Percentiles rank a stretch among this genome's conserved stretches.
Conservation (phyloP, 2,888 invertebrate genomes). For the Rotaria magnacalcarata region DNA sequence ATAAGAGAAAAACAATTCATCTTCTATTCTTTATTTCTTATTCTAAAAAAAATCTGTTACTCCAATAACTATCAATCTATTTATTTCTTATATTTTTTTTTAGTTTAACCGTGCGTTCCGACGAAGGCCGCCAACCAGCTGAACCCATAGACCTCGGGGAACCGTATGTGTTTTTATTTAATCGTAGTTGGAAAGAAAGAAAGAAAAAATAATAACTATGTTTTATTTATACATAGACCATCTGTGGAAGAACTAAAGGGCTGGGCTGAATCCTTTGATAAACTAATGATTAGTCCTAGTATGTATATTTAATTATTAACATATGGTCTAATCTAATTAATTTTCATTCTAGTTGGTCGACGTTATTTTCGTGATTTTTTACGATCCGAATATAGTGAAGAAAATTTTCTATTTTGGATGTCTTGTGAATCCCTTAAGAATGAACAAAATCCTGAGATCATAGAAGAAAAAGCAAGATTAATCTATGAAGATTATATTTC, state of each 20-base stretch:
- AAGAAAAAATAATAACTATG: too few relatives aligned
- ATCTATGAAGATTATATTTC: slow-evolving; percentile 99
- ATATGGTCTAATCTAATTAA: too few relatives aligned
- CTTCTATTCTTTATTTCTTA: background rate
- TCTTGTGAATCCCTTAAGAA: slow-evolving; percentile 94
- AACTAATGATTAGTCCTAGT: slow-evolving; percentile 81
- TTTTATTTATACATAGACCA: slow-evolving; percentile 64
- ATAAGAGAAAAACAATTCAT: background rate
- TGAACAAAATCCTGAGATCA: slow-evolving; percentile 81
- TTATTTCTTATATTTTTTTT: background rate
- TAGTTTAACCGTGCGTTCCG: slow-evolving; percentile 45
- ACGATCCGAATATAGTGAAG: slow-evolving; percentile 94
- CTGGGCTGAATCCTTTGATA: slow-evolving; percentile 93
- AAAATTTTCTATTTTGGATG: slow-evolving; percentile 96
- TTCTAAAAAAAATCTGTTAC: background rate
- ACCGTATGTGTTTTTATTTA: slow-evolving; percentile 37
- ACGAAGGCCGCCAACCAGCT: slow-evolving; percentile 37
- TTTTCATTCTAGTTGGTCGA: slow-evolving; percentile 70
- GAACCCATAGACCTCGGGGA: slow-evolving; percentile 40
- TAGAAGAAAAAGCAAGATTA: slow-evolving; percentile 91
- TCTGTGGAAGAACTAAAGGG: slow-evolving; percentile 82
- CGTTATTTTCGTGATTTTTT: slow-evolving; percentile 92
- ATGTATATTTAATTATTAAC: background rate
- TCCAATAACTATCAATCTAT: background rate
- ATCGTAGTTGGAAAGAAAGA: too few relatives aligned